phyloP scores from a whole-genome alignment of 1,140 invertebrate species.

The Chrysoperla carnea region DNA sequence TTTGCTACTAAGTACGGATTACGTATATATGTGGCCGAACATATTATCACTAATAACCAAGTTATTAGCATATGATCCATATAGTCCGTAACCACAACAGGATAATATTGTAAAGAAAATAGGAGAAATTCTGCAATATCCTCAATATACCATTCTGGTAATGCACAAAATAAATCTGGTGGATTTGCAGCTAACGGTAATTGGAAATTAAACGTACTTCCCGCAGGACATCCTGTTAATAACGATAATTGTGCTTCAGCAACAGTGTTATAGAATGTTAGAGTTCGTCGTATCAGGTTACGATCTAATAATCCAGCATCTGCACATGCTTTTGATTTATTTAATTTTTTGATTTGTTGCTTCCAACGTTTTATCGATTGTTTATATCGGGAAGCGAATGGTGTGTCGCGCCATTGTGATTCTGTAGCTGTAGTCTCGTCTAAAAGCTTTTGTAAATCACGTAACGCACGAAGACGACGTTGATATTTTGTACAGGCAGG shows the following conservation, averaged over 20 bases:
- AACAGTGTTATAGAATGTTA: constrained; percentile 74
- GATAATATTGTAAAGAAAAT: constrained; percentile 72
- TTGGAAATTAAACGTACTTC: constrained; percentile 21
- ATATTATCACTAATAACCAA: constrained; percentile 77
- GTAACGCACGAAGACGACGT: constrained; percentile 57
- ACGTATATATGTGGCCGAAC: constrained; percentile 75
- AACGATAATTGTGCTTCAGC: constrained; percentile 56
- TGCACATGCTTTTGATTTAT: constrained; percentile 61
- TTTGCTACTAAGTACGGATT: constrained; percentile 95
- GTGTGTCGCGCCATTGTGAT: constrained; percentile 63
- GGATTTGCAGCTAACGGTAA: constrained; percentile 37
- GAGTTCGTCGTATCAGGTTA: constrained; percentile 53
- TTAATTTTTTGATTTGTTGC: constrained; percentile 54
- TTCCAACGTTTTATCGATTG: constrained; percentile 75
- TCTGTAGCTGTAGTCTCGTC: constrained; percentile 71
- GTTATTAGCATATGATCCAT: constrained; percentile 71
- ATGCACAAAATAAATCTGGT: constrained; percentile 61
- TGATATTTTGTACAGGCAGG: constrained; percentile 81
- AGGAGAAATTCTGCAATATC: constrained; percentile 91
- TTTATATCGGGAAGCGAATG: constrained; percentile 61
- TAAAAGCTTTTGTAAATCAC: constrained; percentile 80
- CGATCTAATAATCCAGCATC: constrained; percentile 76
- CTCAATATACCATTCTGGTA: constrained; percentile 94
- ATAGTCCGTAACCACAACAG: constrained; percentile 52
- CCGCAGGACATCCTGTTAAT: constrained; percentile 29